Evolutionary conservation across 2,113 vertebrate genomes (phyloP).

Genomic region (Ibidorhyncha struthersii): DNA sequence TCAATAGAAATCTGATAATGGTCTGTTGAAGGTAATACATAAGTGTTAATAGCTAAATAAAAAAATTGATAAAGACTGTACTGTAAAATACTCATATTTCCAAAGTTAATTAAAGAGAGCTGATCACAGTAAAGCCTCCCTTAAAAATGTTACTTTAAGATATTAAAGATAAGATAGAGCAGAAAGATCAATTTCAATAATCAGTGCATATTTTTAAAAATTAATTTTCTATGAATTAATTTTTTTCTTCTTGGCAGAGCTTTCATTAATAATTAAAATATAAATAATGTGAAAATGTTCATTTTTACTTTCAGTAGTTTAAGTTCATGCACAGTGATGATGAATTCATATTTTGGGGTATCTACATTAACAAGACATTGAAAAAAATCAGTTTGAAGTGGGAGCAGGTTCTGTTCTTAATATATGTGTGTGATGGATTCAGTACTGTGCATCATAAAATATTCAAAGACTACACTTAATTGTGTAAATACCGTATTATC

Average conservation of each 20-base stretch:
- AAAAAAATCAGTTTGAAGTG: constrained; percentile 57
- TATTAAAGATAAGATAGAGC: constrained; percentile 65
- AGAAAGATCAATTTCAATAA: constrained; percentile 67
- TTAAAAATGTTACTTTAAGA: constrained; percentile 69
- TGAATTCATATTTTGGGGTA: constrained; percentile 59
- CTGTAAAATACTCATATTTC: constrained; percentile 57
- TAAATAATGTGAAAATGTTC: constrained; percentile 63
- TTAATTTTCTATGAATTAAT: constrained; percentile 34
- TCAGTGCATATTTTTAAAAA: constrained; percentile 14
- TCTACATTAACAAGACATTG: constrained; percentile 48
- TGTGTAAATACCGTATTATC: constrained; percentile 45
- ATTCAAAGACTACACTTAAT: constrained; percentile 19
- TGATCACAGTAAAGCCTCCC: constrained; percentile 58
- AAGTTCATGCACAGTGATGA: constrained; percentile 52
- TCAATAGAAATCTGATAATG: constrained; percentile 42
- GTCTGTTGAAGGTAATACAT: constrained; percentile 63
- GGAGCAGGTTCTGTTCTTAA: constrained; percentile 59
- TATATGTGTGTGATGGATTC: background rate
- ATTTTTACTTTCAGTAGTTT: constrained; percentile 66
- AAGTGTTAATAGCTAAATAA: constrained; percentile 67
- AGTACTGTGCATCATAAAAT: constrained; percentile 9
- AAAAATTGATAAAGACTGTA: constrained; percentile 18
- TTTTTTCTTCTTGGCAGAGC: background rate
- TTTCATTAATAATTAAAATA: constrained; percentile 53
- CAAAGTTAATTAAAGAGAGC: constrained; percentile 67